Evolutionary conservation across 2,888 invertebrate species (phyloP), one percentile per base, ranked within the genome.

Genomic region (Drosophila villosipedis): DNA sequence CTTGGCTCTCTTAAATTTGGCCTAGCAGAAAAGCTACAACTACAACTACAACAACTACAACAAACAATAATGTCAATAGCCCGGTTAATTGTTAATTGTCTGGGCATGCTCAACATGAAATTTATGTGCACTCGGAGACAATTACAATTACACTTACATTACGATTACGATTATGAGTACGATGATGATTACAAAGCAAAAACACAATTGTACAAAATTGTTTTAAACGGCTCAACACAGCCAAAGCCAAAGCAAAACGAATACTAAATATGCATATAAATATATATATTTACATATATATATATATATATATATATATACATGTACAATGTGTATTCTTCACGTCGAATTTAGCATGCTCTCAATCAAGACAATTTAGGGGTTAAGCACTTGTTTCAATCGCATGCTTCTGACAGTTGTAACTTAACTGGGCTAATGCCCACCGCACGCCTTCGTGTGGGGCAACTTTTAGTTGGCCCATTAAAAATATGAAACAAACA

Each of bases 61-160:
- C 19, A 58, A 54, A 63, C 57, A 66, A 66, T 69, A 76, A 78
- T 78, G 76, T 76, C 80, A 80, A 70, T 78, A 66, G 65, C 63
- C 60, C 47, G 76, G 37, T 76, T 76, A 76, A 80, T 80, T 71
- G 80, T 76, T 76, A 74, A 70, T 66, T 70, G 80, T 31, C 41
- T 31, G 64, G 7, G 57, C 71, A 76, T 65, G 76, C 52, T 65
- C 31, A 60, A 54, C 76, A 60, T 61, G 37, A 55, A 55, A 69
- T 65, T 69, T 62, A 79, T 68, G 75, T 62, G 50, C 65, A 49
- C 33, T 63, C 63, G 59, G 22, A 43, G 63, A 50, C 59, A 72
- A 58, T 77, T 59, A 63, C 58, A 76, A 59, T 70, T 53, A 68
- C 74, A 63, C 65, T 64, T 72, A 53, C 60, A 28, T 69, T 53